A percentile compares a stretch with the other conserved stretches of the same genome.
Evolutionary conservation across 2,797 vertebrate species (phyloP).

Genomic region (Ammospiza maritima): DNA sequence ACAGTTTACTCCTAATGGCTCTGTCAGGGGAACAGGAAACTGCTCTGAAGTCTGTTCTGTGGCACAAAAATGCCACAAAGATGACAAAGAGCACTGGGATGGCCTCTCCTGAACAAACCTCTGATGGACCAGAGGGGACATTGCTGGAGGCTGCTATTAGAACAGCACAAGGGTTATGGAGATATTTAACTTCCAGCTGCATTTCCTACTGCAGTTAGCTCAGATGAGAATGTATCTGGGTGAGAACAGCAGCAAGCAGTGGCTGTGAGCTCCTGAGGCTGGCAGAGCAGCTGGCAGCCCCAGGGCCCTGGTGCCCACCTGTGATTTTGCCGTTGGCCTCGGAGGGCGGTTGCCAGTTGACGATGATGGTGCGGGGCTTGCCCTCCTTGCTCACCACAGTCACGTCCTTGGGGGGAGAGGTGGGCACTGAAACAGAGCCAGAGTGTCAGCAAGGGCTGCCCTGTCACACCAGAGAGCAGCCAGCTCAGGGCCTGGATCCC

Average conservation of each 20-base stretch:
- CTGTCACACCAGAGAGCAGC: rapidly evolving
- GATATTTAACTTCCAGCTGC: background rate
- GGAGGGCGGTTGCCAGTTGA: constrained; percentile 98
- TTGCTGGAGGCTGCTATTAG: background rate
- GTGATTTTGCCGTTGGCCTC: constrained; percentile 99
- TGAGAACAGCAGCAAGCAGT: background rate
- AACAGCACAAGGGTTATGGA: background rate
- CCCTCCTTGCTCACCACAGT: constrained; percentile 99
- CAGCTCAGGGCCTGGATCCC: background rate
- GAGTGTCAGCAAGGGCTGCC: background rate
- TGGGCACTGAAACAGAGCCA: constrained; percentile 83
- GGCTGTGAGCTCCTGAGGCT: background rate
- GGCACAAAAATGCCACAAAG: background rate
- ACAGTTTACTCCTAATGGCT: background rate
- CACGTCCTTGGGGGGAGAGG: constrained; percentile 97
- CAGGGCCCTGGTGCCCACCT: constrained; percentile 71
- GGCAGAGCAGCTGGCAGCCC: background rate
- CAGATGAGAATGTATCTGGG: background rate
- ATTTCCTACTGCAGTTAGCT: background rate
- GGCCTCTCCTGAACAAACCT: background rate
- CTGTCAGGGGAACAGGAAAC: background rate
- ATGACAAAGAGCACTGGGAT: background rate
- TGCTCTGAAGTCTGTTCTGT: background rate
- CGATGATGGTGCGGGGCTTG: constrained; percentile 95
- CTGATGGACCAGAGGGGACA: background rate